A percentile compares a stretch with the other conserved stretches of the same genome.
phyloP scores from a whole-genome alignment of 2,113 vertebrate species.

The Nibea coibor region DNA sequence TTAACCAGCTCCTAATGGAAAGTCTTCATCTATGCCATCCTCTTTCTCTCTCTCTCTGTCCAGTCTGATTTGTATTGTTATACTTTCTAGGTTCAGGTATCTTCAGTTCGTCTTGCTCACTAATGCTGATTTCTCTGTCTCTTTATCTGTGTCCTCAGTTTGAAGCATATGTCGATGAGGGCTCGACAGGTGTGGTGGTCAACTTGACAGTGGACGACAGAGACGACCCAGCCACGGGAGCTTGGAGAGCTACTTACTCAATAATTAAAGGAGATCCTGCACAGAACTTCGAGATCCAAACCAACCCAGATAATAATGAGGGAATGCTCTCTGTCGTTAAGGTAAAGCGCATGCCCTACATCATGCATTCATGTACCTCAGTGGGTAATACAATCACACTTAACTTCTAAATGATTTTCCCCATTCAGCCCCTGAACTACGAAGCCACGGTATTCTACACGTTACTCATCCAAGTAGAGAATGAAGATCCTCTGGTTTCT shows the following conservation, averaged over 20 bases:
- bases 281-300: conserved; percentile 94
- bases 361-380: not conserved
- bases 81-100: not conserved
- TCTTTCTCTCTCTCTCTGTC: not conserved
- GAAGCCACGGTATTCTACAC: conserved; percentile 91
- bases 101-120: not conserved
- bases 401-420: not conserved
- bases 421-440: conserved; percentile 90
- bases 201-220: conserved; percentile 94
- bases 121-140: not conserved
- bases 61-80: not conserved
- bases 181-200: conserved; percentile 91
- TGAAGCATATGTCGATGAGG: conserved; percentile 92
- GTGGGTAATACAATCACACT: fast-evolving
- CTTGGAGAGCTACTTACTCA: conserved; percentile 93
- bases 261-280: conserved; percentile 95
- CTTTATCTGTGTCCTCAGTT: conserved; percentile 83
- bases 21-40: not conserved
- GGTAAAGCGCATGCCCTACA: conserved; percentile 75
- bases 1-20: not conserved
- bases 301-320: conserved; percentile 95
- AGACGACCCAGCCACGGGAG: conserved; percentile 92
- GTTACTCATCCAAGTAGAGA: conserved; percentile 95
- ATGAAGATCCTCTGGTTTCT: conserved; percentile 92
- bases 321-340: conserved; percentile 97